Evolutionary conservation across 2,888 invertebrate species (phyloP).

Genomic region (Coremacera marginata): DNA sequence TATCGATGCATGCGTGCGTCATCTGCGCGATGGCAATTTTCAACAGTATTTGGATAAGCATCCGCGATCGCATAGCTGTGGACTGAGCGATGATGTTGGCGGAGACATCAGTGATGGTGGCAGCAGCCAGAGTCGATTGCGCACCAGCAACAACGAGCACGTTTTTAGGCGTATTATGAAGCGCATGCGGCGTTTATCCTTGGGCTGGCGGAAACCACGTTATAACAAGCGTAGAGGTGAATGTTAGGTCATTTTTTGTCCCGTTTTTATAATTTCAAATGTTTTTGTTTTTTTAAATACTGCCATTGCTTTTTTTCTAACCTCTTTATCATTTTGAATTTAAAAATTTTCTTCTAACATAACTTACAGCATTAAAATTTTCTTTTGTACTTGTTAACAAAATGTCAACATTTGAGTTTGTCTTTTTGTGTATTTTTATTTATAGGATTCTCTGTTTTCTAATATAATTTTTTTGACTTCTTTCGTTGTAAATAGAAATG

Average conservation of each 20-base stretch:
- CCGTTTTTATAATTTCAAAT: conserved; percentile 17
- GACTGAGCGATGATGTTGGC: conserved; percentile 57
- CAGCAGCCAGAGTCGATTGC: conserved; percentile 59
- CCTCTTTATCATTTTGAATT: too few species aligned
- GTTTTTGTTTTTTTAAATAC: conserved; percentile 39
- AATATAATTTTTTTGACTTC: not conserved
- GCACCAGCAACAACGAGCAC: conserved; percentile 60
- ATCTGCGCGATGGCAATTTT: conserved; percentile 36
- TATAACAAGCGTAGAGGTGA: conserved; percentile 69
- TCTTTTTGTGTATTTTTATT: too few species aligned
- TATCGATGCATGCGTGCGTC: conserved; percentile 40
- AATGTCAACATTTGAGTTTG: too few species aligned
- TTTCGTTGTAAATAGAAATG: too few species aligned
- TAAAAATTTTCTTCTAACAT: too few species aligned
- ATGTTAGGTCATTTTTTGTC: conserved; percentile 44
- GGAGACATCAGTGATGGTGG: conserved; percentile 63
- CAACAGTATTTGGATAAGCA: conserved; percentile 57
- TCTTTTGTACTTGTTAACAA: too few species aligned
- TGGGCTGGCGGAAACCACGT: conserved; percentile 68
- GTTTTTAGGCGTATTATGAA: conserved; percentile 65
- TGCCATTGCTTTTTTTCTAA: too few species aligned
- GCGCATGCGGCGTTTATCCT: conserved; percentile 67
- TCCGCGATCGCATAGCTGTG: conserved; percentile 47
- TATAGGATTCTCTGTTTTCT: not conserved
- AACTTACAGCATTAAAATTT: too few species aligned